A percentile compares a stretch with the other conserved stretches of the same genome.
These are phyloP conservation scores for Gryllus longicercus DNA, from an alignment of 2,888 invertebrate species.

Conservation along the genomic window DNA sequence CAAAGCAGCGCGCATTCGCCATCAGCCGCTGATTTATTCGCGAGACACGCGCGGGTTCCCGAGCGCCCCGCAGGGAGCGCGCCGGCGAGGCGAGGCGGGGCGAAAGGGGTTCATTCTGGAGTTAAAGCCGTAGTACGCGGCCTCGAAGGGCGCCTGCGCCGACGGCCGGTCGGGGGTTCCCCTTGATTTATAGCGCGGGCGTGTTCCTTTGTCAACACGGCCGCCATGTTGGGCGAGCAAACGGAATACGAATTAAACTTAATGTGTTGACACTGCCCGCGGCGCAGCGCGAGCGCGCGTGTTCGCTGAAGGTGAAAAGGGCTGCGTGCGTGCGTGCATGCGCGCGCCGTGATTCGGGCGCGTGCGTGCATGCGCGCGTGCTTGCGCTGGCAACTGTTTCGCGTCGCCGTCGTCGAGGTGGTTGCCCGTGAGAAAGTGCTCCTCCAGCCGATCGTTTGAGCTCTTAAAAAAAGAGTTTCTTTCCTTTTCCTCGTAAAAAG, in stretches of 20 bases:
- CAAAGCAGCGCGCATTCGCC: neutral
- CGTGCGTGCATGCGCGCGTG: too few relatives aligned
- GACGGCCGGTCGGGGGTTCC: neutral
- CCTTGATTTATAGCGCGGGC: neutral
- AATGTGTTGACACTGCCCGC: neutral
- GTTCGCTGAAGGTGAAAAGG: too few relatives aligned
- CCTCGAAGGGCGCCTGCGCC: too few relatives aligned
- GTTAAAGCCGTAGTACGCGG: neutral
- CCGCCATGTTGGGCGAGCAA: slow-evolving; percentile 4
- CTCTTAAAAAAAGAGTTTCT: neutral
- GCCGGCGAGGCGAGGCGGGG: neutral
- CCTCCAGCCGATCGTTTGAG: neutral
- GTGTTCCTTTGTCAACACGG: slow-evolving; percentile 6
- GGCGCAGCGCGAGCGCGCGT: too few relatives aligned
- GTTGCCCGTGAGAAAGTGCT: too few relatives aligned
- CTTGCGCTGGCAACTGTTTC: too few relatives aligned
- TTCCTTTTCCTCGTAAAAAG: neutral
- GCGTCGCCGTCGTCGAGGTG: too few relatives aligned
- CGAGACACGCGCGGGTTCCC: neutral
- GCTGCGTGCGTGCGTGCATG: too few relatives aligned
- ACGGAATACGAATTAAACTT: slow-evolving; percentile 7
- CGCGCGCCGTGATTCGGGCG: too few relatives aligned
- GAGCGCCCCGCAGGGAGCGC: neutral
- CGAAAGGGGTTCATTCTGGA: neutral
- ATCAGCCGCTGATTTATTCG: neutral